These are phyloP conservation scores for Coluber constrictor DNA, from an alignment of 2,797 vertebrate genomes.

Conservation along the genomic window DNA sequence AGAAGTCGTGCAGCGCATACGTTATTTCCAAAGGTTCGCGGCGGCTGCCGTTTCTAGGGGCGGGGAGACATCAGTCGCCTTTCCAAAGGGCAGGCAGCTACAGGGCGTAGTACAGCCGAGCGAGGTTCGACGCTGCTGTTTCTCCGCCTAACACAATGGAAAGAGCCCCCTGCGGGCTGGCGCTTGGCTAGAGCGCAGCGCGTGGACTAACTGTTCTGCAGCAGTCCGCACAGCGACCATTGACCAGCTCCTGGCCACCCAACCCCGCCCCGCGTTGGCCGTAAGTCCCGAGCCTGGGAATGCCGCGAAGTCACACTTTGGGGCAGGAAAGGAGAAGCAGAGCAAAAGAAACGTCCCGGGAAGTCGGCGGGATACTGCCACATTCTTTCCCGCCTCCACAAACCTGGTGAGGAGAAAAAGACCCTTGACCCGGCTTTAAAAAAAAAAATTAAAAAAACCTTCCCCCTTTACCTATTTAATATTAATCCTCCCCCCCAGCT, in stretches of 20 bases:
- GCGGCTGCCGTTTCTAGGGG: neutral
- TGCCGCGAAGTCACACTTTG: neutral
- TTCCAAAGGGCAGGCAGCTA: neutral
- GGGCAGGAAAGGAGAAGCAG: neutral
- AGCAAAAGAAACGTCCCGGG: neutral
- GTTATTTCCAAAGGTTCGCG: conserved; percentile 3
- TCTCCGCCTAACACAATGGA: conserved; percentile 60
- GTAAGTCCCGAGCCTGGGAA: neutral
- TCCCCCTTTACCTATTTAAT: neutral
- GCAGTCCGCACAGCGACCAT: conserved; percentile 39
- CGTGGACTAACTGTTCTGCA: neutral
- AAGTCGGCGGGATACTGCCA: neutral
- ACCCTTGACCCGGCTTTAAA: neutral
- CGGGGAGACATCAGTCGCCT: neutral
- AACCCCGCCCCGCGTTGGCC: neutral
- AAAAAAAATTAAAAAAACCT: too few species aligned
- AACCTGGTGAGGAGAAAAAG: neutral
- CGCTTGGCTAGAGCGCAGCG: neutral
- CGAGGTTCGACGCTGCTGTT: conserved; percentile 6
- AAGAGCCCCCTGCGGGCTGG: conserved; percentile 4
- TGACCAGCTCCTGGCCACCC: neutral
- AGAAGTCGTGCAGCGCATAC: conserved; percentile 21
- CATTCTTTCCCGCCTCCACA: neutral
- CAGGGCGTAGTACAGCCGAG: neutral
- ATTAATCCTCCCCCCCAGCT: neutral